A percentile compares a stretch with the other conserved stretches of the same genome.
Conservation (phyloP, 2,888 invertebrate species). For the Scrobipalpa atriplicella region DNA sequence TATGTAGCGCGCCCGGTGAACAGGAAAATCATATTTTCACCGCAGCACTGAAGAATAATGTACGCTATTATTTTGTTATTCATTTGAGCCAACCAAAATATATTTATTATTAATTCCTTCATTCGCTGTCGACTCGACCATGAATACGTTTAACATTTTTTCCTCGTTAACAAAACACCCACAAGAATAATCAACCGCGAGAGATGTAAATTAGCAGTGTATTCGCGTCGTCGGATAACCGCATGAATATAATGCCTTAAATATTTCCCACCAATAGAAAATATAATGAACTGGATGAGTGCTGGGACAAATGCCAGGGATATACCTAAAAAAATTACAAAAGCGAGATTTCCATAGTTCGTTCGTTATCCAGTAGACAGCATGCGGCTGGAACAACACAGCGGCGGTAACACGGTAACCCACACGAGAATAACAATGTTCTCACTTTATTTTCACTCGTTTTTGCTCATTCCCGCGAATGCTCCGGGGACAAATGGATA, state of each 20-base stretch:
- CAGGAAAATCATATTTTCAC: slow-evolving; percentile 25
- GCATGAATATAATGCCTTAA: slow-evolving; percentile 28
- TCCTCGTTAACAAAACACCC: slow-evolving; percentile 24
- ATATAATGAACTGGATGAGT: slow-evolving; percentile 60
- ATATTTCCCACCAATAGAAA: slow-evolving; percentile 43
- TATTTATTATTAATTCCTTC: slow-evolving; percentile 4
- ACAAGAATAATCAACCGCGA: slow-evolving; percentile 13
- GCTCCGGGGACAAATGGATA: slow-evolving; percentile 63
- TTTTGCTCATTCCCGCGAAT: slow-evolving; percentile 70
- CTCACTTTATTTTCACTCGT: slow-evolving; percentile 75
- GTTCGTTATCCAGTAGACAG: slow-evolving; percentile 57
- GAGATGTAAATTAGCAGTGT: slow-evolving; percentile 22
- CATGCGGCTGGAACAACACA: slow-evolving; percentile 56
- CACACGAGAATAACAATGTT: slow-evolving; percentile 75
- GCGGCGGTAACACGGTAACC: slow-evolving; percentile 59
- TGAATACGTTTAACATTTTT: slow-evolving; percentile 18
- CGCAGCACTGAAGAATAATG: neutral
- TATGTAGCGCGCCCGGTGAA: slow-evolving; percentile 29
- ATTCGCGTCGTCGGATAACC: slow-evolving; percentile 13
- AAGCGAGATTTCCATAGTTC: slow-evolving; percentile 55
- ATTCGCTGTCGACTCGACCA: slow-evolving; percentile 3
- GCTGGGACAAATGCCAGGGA: neutral
- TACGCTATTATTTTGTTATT: slow-evolving; percentile 1
- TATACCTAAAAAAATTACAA: slow-evolving; percentile 39
- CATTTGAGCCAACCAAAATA: neutral